Percentiles rank a stretch among this genome's conserved stretches.
Evolutionary conservation across 2,888 invertebrate genomes (phyloP).

Genomic region (Podabrus alpinus): DNA sequence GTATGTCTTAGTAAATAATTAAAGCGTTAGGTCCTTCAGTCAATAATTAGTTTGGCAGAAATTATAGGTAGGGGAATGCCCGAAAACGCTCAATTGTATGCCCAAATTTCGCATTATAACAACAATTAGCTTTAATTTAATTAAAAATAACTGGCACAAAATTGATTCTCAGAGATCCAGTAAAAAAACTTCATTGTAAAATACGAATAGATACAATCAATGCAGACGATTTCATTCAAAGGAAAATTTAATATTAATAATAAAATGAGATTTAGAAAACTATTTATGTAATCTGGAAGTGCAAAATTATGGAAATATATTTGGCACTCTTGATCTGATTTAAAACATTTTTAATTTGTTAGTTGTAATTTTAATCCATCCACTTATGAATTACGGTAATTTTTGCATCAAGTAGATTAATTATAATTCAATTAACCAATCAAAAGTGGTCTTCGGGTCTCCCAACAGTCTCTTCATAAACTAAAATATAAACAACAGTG

Average conservation of each 20-base stretch:
- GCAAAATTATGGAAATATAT: background rate
- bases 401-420: background rate
- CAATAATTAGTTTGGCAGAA: too few species aligned
- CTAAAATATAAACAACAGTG: constrained; percentile 39
- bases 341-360: background rate
- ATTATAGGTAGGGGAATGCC: too few species aligned
- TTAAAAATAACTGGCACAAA: background rate
- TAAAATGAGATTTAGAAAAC: background rate
- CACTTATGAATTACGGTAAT: background rate
- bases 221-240: background rate
- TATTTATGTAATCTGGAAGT: background rate
- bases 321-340: background rate
- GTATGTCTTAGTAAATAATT: too few species aligned
- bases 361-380: background rate
- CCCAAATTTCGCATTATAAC: background rate
- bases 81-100: background rate
- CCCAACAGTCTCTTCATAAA: background rate
- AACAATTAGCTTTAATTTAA: background rate
- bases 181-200: background rate
- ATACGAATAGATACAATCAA: background rate
- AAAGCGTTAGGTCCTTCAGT: too few species aligned
- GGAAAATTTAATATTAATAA: background rate
- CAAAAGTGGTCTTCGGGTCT: background rate
- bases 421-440: background rate
- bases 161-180: background rate